Percentiles rank a stretch among this genome's conserved stretches.
phyloP scores from a whole-genome alignment of 2,888 invertebrate species.

The Erebia aethiops region DNA sequence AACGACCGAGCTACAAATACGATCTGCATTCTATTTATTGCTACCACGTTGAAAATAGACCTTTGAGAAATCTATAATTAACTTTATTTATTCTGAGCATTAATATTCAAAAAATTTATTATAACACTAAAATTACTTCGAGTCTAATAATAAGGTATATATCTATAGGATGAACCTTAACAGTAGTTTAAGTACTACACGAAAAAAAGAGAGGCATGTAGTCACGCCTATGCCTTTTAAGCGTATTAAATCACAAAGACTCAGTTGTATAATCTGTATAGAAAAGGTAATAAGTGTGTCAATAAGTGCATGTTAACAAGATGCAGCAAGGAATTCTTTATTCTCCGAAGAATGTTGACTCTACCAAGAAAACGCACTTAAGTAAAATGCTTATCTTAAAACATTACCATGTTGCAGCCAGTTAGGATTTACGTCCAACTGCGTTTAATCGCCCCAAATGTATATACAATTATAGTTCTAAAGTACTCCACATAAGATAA shows the following conservation, averaged over 20 bases:
- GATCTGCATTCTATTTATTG: background rate
- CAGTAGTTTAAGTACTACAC: no score
- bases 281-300: background rate
- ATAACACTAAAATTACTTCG: background rate
- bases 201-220: no score
- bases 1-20: conserved; percentile 4
- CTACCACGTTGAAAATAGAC: background rate
- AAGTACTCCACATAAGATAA: conserved; percentile 21
- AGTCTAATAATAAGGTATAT: background rate
- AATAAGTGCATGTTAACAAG: conserved; percentile 1
- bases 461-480: background rate
- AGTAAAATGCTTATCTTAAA: conserved; percentile 34
- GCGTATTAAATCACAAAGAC: background rate
- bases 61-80: background rate
- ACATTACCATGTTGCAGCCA: conserved; percentile 31
- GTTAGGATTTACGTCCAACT: conserved; percentile 24
- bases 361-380: conserved; percentile 30
- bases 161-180: background rate
- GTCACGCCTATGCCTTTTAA: no score
- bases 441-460: background rate
- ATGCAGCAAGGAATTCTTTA: conserved; percentile 21
- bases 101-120: background rate
- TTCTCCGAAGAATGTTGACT: conserved; percentile 36
- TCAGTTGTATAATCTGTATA: background rate
- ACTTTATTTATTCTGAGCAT: no score